A percentile compares a stretch with the other conserved stretches of the same genome.
phyloP scores from a whole-genome alignment of 2,113 vertebrate species.

The Chaetops frenatus region DNA sequence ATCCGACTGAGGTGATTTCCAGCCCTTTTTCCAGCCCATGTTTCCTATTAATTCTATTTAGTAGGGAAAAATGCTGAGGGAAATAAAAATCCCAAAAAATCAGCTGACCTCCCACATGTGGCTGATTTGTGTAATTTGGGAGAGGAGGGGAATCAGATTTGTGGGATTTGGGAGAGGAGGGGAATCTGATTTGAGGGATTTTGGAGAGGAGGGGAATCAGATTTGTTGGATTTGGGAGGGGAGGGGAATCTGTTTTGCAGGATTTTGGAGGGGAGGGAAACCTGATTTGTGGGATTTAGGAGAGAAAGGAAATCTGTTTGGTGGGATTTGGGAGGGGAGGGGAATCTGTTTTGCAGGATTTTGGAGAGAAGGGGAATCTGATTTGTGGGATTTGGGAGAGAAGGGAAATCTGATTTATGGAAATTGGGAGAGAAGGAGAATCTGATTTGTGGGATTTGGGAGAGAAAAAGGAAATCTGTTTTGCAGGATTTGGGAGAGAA shows the following conservation, averaged over 20 bases:
- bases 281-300: neutral
- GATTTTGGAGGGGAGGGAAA: neutral
- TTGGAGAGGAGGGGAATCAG: neutral
- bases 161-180: neutral
- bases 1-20: neutral
- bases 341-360: neutral
- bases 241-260: neutral
- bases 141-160: neutral
- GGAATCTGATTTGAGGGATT: neutral
- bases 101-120: neutral
- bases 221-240: neutral
- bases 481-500: neutral
- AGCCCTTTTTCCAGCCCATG: rapidly evolving
- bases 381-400: neutral
- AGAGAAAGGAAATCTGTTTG: neutral
- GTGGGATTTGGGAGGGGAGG: neutral
- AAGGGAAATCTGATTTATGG: neutral
- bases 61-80: neutral
- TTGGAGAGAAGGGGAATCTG: no score
- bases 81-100: neutral
- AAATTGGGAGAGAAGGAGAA: neutral
- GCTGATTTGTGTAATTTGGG: neutral
- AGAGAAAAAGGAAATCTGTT: neutral
- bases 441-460: neutral
- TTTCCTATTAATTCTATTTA: neutral